phyloP scores from a whole-genome alignment of 2,113 vertebrate genomes.

The Orycteropus afer region DNA sequence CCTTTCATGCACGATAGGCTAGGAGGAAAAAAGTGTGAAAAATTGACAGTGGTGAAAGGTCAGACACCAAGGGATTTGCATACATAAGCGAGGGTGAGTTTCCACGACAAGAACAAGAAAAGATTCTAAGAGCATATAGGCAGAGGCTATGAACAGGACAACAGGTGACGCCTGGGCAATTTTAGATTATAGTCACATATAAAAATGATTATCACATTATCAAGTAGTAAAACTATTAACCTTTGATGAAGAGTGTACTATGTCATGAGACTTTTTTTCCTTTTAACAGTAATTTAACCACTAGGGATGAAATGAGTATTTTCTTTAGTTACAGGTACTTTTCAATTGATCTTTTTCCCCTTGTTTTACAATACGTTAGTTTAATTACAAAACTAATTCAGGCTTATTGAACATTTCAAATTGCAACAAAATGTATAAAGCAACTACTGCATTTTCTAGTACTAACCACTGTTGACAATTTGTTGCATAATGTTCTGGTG shows the following conservation, averaged over 20 bases:
- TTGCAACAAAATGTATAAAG: not conserved
- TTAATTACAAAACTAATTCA: slow-evolving; percentile 35
- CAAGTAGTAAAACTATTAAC: not conserved
- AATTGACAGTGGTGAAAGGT: not conserved
- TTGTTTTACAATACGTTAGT: not conserved
- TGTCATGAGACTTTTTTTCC: not conserved
- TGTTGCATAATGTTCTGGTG: not conserved
- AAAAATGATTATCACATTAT: not conserved
- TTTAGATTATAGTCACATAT: not conserved
- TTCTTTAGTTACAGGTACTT: not conserved
- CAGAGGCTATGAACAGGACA: not conserved
- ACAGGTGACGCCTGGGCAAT: not conserved
- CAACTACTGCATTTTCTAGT: not conserved
- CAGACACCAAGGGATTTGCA: not conserved
- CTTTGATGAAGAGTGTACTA: not conserved
- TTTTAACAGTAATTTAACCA: slow-evolving; percentile 21
- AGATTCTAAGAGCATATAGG: accelerated
- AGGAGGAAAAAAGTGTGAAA: not conserved
- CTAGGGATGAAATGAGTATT: not conserved
- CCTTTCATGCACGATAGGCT: not conserved
- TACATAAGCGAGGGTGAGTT: not conserved
- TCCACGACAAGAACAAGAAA: not conserved
- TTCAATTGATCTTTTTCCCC: not conserved
- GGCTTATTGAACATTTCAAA: not conserved
- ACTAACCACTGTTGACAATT: not conserved